Evolutionary conservation across 2,113 vertebrate genomes (phyloP), one percentile per base, ranked within the genome.

Genomic region (Ceyx melanurus): DNA sequence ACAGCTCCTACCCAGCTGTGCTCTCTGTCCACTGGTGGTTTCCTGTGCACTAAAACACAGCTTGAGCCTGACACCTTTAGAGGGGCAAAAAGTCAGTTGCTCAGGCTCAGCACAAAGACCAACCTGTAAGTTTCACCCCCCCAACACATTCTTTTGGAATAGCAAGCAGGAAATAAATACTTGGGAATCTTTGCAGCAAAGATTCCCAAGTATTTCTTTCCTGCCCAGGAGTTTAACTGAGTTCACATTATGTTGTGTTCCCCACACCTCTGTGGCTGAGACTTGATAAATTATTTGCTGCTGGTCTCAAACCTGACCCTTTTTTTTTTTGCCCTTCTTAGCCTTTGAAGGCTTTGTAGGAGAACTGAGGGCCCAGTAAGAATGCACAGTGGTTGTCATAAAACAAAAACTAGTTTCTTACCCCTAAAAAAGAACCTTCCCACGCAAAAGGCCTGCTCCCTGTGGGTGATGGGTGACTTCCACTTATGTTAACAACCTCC

Each of bases 381-480:
- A 54, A 22, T 86, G 40, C 31, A 37, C 46, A 87, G 73, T 14
- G 37, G 9, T 51, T 91, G 80, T 94, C 33, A 40, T 67, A 43
- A 86, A 86, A 76, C 35, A 94, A 85, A 75, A 87, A 62, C 26
- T 4, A 56, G 19, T 75, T 93, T 90, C 73, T 93, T 81, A 51
- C 9, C 57, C 53, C 13, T 28, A 80, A 93, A 93, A 83, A 91
- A 83, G 23, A 7, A 22, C 29, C 23, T 0, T 92, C 88, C 86
- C 70, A 92, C 22, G 2, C 83, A 91, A 86, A 94, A 86, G 82
- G 72, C 42, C 23, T 65, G 35, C 53, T 84, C 73, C 23, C 20
- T 6, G 50, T 77, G 93, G 86, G 92, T 88, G 71, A 85, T 31
- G 2, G 4, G 46, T 89, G 65, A 80, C 88, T 96, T 95, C 82